These are phyloP conservation scores for Unio delphinus DNA, from an alignment of 2,888 invertebrate genomes.

Conservation along the genomic window DNA sequence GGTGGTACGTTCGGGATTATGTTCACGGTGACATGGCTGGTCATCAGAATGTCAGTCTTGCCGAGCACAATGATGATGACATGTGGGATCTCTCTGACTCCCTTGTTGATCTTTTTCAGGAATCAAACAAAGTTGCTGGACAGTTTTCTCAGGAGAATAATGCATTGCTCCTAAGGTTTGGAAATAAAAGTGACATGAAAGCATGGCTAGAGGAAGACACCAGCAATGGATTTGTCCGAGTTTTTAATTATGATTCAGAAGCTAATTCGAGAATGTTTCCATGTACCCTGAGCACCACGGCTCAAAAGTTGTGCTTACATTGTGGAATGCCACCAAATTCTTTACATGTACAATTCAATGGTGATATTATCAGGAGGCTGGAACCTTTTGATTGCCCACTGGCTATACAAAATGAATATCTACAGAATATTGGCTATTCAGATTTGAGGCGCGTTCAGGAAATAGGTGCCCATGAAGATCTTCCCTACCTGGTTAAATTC, in stretches of 20 bases:
- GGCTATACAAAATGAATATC: conserved; percentile 71
- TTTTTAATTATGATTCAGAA: conserved; percentile 62
- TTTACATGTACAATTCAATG: conserved; percentile 70
- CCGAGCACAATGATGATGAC: conserved; percentile 56
- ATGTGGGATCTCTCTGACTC: conserved; percentile 70
- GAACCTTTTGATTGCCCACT: conserved; percentile 71
- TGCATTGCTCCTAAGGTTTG: conserved; percentile 1
- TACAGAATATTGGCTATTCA: conserved; percentile 67
- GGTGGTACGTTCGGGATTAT: conserved; percentile 61
- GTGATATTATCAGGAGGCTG: conserved; percentile 69
- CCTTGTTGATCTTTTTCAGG: conserved; percentile 63
- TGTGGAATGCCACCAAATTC: conserved; percentile 66
- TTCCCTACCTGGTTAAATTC: conserved; percentile 69
- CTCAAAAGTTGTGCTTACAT: conserved; percentile 66
- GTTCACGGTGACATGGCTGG: conserved; percentile 42
- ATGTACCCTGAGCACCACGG: conserved; percentile 67
- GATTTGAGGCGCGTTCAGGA: conserved; percentile 67
- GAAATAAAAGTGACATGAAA: conserved; percentile 38
- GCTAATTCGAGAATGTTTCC: conserved; percentile 64
- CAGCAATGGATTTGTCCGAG: conserved; percentile 67
- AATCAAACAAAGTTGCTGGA: conserved; percentile 46
- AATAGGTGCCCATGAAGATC: conserved; percentile 65
- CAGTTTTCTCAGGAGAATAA: conserved; percentile 6
- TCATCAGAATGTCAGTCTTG: conserved; percentile 46
- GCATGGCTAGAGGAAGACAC: conserved; percentile 65